A percentile compares a stretch with the other conserved stretches of the same genome.
phyloP scores from a whole-genome alignment of 2,888 invertebrate species.

The Phalera bucephala region DNA sequence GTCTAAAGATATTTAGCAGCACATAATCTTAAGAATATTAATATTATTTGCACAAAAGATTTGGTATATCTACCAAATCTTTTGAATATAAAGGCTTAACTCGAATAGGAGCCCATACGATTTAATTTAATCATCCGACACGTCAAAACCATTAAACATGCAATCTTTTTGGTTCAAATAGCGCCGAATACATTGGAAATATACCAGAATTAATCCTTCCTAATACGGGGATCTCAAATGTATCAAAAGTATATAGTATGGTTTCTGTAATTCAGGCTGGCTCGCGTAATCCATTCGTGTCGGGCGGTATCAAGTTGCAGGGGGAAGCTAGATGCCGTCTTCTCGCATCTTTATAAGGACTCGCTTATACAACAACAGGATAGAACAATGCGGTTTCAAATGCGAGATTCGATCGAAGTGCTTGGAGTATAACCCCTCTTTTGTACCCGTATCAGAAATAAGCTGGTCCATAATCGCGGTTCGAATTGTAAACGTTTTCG shows the following conservation, averaged over 20 bases:
- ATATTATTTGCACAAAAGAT: no score
- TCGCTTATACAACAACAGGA: conserved; percentile 16
- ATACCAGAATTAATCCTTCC: conserved; percentile 69
- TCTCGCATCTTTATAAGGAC: conserved; percentile 50
- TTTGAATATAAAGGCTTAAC: no score
- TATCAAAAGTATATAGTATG: conserved; percentile 72
- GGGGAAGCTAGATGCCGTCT: conserved; percentile 56
- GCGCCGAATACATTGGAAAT: conserved; percentile 60
- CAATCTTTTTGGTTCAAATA: conserved; percentile 51
- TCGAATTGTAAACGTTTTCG: neutral
- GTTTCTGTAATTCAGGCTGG: conserved; percentile 80
- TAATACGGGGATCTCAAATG: conserved; percentile 69
- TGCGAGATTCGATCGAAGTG: conserved; percentile 20
- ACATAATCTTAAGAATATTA: no score
- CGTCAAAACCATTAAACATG: conserved; percentile 42
- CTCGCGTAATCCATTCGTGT: conserved; percentile 71
- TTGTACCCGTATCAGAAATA: conserved; percentile 8
- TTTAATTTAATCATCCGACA: no score
- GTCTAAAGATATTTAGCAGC: no score
- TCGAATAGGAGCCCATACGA: neutral
- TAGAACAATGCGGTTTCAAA: conserved; percentile 21
- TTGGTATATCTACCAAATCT: no score
- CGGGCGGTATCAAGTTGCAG: conserved; percentile 68
- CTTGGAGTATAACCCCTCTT: conserved; percentile 21
- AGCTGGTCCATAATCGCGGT: neutral